These are phyloP conservation scores for Ricordea florida DNA, from an alignment of 92 coral and sea anemone genomes.

Conservation along the genomic window DNA sequence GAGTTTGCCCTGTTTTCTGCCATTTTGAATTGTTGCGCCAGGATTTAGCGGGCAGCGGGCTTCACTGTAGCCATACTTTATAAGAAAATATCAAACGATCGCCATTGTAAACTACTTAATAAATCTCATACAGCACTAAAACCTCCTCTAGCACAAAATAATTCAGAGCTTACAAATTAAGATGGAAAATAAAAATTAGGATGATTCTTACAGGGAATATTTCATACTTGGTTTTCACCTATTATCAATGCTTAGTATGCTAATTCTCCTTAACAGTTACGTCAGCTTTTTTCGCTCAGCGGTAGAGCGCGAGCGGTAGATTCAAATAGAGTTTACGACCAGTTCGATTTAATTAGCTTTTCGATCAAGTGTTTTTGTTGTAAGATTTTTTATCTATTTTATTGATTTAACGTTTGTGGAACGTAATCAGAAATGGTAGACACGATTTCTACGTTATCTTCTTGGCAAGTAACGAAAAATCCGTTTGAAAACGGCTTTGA, in stretches of 20 bases:
- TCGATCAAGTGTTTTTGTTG: neutral
- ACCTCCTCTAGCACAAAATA: too few relatives aligned
- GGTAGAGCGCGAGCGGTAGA: too few relatives aligned
- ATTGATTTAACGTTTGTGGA: neutral
- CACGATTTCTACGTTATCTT: constrained; percentile 73
- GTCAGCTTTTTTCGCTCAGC: too few relatives aligned
- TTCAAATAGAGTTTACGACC: too few relatives aligned
- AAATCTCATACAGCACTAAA: too few relatives aligned
- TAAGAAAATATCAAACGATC: neutral
- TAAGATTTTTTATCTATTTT: neutral
- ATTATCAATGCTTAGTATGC: too few relatives aligned
- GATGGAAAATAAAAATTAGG: too few relatives aligned
- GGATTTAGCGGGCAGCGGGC: constrained; percentile 64
- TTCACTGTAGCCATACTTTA: neutral
- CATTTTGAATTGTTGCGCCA: constrained; percentile 61
- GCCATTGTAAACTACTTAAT: neutral
- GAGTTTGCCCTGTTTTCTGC: constrained; percentile 60
- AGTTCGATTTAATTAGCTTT: too few relatives aligned
- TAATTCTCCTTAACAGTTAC: too few relatives aligned
- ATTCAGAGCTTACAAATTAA: too few relatives aligned
- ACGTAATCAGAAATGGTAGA: constrained; percentile 51
- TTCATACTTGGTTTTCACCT: too few relatives aligned
- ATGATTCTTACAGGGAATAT: too few relatives aligned
- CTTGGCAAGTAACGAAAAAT: constrained; percentile 80
- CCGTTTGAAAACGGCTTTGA: constrained; percentile 87